Evolutionary conservation across 2,888 invertebrate genomes (phyloP), one percentile per base, ranked within the genome.

Genomic region (Hymenopus coronatus): DNA sequence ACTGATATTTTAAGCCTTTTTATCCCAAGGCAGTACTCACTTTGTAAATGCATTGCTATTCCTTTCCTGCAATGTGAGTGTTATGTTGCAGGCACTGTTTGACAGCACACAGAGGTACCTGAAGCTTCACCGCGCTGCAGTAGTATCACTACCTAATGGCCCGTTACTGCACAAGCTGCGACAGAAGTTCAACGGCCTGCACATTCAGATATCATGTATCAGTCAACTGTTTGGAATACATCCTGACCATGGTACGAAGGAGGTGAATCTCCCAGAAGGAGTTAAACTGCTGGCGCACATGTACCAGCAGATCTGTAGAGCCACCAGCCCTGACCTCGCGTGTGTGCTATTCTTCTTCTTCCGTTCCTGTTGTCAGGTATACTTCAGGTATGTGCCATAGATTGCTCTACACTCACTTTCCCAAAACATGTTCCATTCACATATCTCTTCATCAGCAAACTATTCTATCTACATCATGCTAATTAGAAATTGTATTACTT

Each of bases 211-310:
- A 12, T 28, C 85, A 1, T 84, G 30, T 40, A 6, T 88, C 27
- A 82, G 30, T 12, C 54, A 84, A 9, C 54, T 84, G 82, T 85
- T 28, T 9, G 28, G 81, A 28, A 84, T 85, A 2, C 88, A 81
- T 28, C 82, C 88, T 40, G 83, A 94, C 2, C 91, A 40, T 27
- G 46, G 33, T 3, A 28, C 82, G 14, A 4, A 25, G 2, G 82
- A 82, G 3, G 82, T 25, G 25, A 33, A 83, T 3, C 70, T 89
- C 8, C 88, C 89, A 25, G 93, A 93, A 91, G 96, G 96, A 3
- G 95, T 95, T 0, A 95, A 95, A 46, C 93, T 96, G 81, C 94
- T 96, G 92, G 95, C 96, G 82, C 95, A 96, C 91, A 93, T 96
- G 89, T 96, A 96, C 92, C 94, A 95, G 89, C 95, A 95, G 92